These are phyloP conservation scores for Vannuccia rotundouncinata DNA, from an alignment of 2,888 invertebrate species.

Conservation along the genomic window DNA sequence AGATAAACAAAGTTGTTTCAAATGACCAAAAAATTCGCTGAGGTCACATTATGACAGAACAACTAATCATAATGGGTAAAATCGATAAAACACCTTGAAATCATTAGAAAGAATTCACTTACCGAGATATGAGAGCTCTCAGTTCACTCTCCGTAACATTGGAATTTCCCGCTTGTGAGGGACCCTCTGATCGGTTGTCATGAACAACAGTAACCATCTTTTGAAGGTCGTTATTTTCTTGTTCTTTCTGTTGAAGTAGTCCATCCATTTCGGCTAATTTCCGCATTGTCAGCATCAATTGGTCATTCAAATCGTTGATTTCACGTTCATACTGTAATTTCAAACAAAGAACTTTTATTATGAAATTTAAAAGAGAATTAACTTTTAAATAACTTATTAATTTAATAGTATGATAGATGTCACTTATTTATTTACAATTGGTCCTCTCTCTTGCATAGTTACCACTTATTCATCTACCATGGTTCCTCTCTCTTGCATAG, in stretches of 20 bases:
- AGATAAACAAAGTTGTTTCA: too few relatives aligned
- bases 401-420: too few relatives aligned
- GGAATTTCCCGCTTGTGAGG: not conserved
- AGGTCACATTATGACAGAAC: not conserved
- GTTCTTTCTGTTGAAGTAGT: not conserved
- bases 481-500: too few relatives aligned
- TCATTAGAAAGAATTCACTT: not conserved
- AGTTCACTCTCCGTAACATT: not conserved
- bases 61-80: too few relatives aligned
- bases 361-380: too few relatives aligned
- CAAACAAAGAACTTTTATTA: too few relatives aligned
- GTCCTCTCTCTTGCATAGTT: too few relatives aligned
- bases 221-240: not conserved
- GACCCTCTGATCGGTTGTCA: not conserved
- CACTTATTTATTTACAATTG: too few relatives aligned
- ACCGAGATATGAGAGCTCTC: not conserved
- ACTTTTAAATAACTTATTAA: too few relatives aligned
- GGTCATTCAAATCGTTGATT: not conserved
- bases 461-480: too few relatives aligned
- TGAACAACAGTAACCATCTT: not conserved
- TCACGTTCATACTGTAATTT: not conserved
- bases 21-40: too few relatives aligned
- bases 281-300: not conserved
- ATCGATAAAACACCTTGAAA: too few relatives aligned
- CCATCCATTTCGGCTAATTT: not conserved